phyloP scores from a whole-genome alignment of 2,113 vertebrate species.

The Clarias magur region DNA sequence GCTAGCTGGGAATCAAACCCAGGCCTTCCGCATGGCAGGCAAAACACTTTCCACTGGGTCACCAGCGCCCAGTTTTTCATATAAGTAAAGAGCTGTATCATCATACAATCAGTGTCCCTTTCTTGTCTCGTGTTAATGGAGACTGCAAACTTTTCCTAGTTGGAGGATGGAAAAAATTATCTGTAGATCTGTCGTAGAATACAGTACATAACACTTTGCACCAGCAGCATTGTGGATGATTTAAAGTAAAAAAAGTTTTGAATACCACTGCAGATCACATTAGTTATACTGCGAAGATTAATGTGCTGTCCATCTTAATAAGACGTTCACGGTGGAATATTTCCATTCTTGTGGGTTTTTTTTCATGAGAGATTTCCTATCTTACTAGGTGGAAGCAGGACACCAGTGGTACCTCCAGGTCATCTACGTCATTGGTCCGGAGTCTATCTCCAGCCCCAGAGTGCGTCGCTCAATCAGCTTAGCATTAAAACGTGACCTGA shows the following conservation, averaged over 20 bases:
- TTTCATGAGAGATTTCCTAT: slow-evolving; percentile 16
- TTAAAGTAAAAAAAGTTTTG: neutral
- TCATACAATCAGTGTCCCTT: no score
- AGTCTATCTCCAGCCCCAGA: slow-evolving; percentile 79
- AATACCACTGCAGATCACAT: neutral
- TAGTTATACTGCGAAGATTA: neutral
- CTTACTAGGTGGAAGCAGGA: slow-evolving; percentile 90
- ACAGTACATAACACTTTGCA: neutral
- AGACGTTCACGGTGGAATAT: neutral
- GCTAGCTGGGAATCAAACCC: no score
- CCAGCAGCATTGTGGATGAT: neutral
- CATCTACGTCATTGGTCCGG: slow-evolving; percentile 91
- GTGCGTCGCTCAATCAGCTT: slow-evolving; percentile 82
- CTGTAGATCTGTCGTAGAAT: neutral
- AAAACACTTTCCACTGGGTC: no score
- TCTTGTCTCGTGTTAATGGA: no score
- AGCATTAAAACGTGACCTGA: slow-evolving; percentile 79
- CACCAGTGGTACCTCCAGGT: slow-evolving; percentile 99
- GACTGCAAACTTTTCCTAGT: neutral
- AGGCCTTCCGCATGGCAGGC: no score
- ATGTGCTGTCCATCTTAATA: neutral
- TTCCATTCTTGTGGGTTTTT: neutral
- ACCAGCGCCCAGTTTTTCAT: no score
- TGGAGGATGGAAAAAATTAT: neutral
- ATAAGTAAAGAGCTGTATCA: no score